Evolutionary conservation across 1,140 invertebrate genomes (phyloP).

Genomic region (Leptinotarsa defecta): DNA sequence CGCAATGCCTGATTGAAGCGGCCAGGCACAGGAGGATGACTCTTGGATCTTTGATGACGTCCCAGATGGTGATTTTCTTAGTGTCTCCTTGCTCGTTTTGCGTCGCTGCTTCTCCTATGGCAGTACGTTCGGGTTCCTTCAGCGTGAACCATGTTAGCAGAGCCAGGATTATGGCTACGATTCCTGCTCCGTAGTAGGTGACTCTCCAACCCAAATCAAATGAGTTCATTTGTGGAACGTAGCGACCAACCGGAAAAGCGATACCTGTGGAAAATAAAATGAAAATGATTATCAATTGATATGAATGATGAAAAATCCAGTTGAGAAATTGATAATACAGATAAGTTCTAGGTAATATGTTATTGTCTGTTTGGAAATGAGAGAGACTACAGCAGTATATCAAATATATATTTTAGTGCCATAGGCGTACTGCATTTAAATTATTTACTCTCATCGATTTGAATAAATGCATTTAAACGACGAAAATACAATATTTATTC

Average conservation of each 20-base stretch:
- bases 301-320: too few relatives aligned
- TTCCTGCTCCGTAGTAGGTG: slow-evolving; percentile 82
- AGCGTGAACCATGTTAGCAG: slow-evolving; percentile 76
- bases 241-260: slow-evolving; percentile 88
- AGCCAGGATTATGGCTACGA: slow-evolving; percentile 77
- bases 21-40: slow-evolving; percentile 82
- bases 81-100: slow-evolving; percentile 45
- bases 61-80: slow-evolving; percentile 67
- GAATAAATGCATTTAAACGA: too few relatives aligned
- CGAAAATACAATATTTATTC: too few relatives aligned
- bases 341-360: too few relatives aligned
- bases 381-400: too few relatives aligned
- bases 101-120: slow-evolving; percentile 68
- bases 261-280: slow-evolving; percentile 56
- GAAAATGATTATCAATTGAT: too few relatives aligned
- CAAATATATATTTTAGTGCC: too few relatives aligned
- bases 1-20: slow-evolving; percentile 88
- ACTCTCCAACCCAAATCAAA: slow-evolving; percentile 87
- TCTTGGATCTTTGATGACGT: slow-evolving; percentile 73
- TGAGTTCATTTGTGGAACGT: slow-evolving; percentile 78
- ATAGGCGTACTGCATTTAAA: too few relatives aligned
- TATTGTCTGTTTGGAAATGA: too few relatives aligned
- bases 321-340: too few relatives aligned
- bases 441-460: too few relatives aligned
- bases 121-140: slow-evolving; percentile 75